phyloP scores from a whole-genome alignment of 53 echinoderm and acorn worm species.

The Paracentrotus lividus region DNA sequence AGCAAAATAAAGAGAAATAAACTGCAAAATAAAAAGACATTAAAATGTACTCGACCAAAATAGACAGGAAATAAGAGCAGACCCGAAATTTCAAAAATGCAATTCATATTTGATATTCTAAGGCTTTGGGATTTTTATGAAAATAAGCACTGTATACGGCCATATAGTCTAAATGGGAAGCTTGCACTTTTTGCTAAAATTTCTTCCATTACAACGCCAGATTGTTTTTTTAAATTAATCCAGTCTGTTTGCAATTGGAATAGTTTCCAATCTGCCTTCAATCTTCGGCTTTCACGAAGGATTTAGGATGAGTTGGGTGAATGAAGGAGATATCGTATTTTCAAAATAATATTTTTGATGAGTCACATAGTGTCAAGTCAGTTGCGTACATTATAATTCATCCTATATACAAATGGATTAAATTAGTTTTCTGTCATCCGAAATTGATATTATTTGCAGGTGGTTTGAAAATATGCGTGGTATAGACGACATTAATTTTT shows the following conservation, averaged over 20 bases:
- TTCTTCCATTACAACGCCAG: neutral
- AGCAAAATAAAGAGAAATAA: no score
- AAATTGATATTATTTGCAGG: neutral
- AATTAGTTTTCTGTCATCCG: neutral
- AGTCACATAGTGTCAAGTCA: neutral
- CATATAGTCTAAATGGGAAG: neutral
- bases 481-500: no score
- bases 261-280: neutral
- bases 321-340: slow-evolving; percentile 19
- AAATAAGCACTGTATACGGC: neutral
- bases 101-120: neutral
- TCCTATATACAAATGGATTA: neutral
- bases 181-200: neutral
- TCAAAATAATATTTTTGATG: slow-evolving; percentile 31
- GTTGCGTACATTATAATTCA: neutral
- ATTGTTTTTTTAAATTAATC: slow-evolving; percentile 10
- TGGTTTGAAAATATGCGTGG: neutral
- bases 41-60: no score
- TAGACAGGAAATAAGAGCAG: no score
- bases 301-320: neutral
- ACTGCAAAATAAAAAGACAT: no score
- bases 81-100: neutral
- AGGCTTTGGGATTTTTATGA: neutral
- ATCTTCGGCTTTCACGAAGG: slow-evolving; percentile 23
- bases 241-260: slow-evolving; percentile 34